These are phyloP conservation scores for Halesus radiatus DNA, from an alignment of 1,140 invertebrate species.

Conservation along the genomic window DNA sequence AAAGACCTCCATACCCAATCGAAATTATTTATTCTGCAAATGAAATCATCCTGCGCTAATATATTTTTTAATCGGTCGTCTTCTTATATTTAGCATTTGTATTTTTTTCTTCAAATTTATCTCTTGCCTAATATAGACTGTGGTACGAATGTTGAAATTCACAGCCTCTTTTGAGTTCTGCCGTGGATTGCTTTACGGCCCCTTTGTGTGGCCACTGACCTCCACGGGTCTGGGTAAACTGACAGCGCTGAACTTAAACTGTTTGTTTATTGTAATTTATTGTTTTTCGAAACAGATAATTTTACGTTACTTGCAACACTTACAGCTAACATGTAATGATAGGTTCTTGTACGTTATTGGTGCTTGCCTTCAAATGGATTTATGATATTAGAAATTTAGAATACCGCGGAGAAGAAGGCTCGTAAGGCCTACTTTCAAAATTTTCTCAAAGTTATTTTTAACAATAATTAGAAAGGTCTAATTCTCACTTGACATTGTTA, in stretches of 20 bases:
- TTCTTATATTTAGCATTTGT: too few species aligned
- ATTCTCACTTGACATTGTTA: too few species aligned
- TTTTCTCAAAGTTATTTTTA: too few species aligned
- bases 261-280: constrained; percentile 26
- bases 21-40: too few species aligned
- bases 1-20: too few species aligned
- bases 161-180: constrained; percentile 4
- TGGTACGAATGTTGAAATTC: neutral
- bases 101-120: neutral
- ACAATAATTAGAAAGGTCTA: too few species aligned
- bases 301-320: constrained; percentile 12
- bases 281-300: constrained; percentile 2
- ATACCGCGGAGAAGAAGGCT: too few species aligned
- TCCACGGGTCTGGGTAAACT: neutral
- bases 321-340: neutral
- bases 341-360: neutral
- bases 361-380: neutral
- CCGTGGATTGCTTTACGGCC: neutral
- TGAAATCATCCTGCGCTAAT: too few species aligned
- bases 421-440: too few species aligned
- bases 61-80: too few species aligned
- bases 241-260: neutral
- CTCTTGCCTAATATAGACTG: neutral
- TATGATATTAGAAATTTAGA: neutral
- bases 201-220: neutral